Conservation (phyloP, 2,797 vertebrate genomes). For the Caiman crocodilus region DNA sequence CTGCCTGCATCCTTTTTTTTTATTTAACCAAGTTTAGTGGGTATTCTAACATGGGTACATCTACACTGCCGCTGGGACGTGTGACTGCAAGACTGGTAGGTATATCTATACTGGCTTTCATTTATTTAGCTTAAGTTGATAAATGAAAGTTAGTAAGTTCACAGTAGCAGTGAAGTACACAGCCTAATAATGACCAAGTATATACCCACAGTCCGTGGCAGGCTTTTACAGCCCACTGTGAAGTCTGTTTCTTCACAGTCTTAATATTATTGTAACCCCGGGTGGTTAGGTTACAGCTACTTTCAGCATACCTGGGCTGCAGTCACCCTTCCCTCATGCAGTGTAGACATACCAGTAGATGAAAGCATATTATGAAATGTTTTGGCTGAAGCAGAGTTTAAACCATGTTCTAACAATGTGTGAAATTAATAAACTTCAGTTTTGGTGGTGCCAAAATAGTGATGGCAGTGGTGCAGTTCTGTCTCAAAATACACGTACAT, state of each 20-base stretch:
- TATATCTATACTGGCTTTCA: too few species aligned
- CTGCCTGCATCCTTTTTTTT: background rate
- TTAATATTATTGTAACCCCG: background rate
- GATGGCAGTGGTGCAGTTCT: background rate
- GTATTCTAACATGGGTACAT: background rate
- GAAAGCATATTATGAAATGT: background rate
- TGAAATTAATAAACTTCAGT: background rate
- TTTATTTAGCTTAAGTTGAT: too few species aligned
- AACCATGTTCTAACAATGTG: background rate
- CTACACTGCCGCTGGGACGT: background rate
- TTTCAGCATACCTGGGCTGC: background rate
- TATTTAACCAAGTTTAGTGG: conserved; percentile 17
- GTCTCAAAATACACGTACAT: background rate
- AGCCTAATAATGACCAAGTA: too few species aligned
- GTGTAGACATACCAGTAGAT: background rate
- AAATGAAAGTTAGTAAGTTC: too few species aligned
- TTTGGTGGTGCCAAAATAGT: background rate
- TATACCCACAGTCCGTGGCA: too few species aligned
- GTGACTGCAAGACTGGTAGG: background rate
- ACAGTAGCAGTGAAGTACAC: too few species aligned
- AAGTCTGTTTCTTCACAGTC: background rate
- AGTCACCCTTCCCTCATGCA: background rate
- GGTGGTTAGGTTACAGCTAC: background rate
- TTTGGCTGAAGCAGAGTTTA: background rate
- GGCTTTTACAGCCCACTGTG: background rate